Base-by-base conservation (phyloP, 1,140 invertebrate genomes). In the Maconellicoccus hirsutus region DNA sequence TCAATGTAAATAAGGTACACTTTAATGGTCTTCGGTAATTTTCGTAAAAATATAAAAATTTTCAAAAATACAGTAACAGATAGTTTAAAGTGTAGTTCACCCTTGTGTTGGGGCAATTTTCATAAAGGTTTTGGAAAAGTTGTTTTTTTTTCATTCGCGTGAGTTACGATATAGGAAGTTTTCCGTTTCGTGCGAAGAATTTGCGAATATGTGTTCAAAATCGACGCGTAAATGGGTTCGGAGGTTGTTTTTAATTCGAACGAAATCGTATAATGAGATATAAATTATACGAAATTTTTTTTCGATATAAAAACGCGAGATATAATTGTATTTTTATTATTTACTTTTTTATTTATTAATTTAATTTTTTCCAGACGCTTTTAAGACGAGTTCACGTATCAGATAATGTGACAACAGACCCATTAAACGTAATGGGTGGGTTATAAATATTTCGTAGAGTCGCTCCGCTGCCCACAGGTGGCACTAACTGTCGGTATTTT, bases 391-490 rank as follows among this genome's bases (percentile, higher is more conserved):
- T 66, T 66, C 19, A 66, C 10, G 61, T 25, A 66, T 66, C 61
- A 66, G 61, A 66, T 66, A 66, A 66, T 66, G 61, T 66, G 61
- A 66, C 61, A 66, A 66, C 61, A 66, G 61, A 66, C 61, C 61
- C 61, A 66, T 66, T 66, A 66, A 66, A 66, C 25, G 21, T 66
- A 66, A 66, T 66, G 61, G 61, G 61, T 66, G 61, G 25, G 61
- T 66, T 66, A 66, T 66, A 66, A 66, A 66, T 66, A 66, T 66
- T 66, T 66, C 61, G 61, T 66, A 26, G 25, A 66, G 61, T 8
- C 22, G 21, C 61, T 26, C 21, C 61, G 61, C 25, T 66, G 21
- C 25, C 61, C 61, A 66, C 61, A 66, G 61, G 61, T 66, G 61
- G 61, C 61, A 66, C 22, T 66, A 66, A 66, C 61, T 66, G 61